phyloP scores from a whole-genome alignment of 2,888 invertebrate species.

The Eilema griseolum region DNA sequence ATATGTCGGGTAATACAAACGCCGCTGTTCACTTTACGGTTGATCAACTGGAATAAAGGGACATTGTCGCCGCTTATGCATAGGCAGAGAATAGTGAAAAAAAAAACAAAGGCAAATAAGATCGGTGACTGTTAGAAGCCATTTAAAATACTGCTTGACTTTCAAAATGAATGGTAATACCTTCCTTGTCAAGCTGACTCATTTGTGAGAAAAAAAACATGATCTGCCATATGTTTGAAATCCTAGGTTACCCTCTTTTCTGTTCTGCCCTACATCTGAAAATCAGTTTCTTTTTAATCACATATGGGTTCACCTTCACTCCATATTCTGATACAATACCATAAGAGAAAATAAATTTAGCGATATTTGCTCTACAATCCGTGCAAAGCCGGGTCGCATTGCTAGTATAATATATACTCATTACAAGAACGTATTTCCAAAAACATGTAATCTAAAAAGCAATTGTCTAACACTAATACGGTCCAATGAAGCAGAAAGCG shows the following conservation, averaged over 20 bases:
- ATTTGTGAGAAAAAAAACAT: background rate
- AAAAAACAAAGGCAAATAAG: too few relatives aligned
- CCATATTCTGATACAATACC: background rate
- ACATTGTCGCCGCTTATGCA: too few relatives aligned
- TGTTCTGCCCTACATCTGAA: background rate
- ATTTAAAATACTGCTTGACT: background rate
- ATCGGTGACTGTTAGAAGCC: background rate
- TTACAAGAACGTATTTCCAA: background rate
- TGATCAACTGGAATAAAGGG: too few relatives aligned
- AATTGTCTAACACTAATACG: background rate
- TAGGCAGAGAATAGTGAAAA: too few relatives aligned
- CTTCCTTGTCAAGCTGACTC: too few relatives aligned
- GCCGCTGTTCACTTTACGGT: too few relatives aligned
- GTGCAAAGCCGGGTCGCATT: background rate
- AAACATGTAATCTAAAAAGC: slow-evolving; percentile 4
- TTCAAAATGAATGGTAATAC: background rate
- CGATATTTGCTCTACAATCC: background rate
- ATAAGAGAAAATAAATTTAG: background rate
- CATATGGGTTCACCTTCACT: background rate
- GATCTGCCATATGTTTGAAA: background rate
- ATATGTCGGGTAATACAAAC: too few relatives aligned
- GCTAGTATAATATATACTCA: background rate
- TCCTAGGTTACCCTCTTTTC: background rate
- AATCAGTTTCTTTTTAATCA: background rate
- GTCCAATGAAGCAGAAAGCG: slow-evolving; percentile 3